phyloP scores from a whole-genome alignment of 1,140 invertebrate genomes.

The Brachionus rubens region DNA sequence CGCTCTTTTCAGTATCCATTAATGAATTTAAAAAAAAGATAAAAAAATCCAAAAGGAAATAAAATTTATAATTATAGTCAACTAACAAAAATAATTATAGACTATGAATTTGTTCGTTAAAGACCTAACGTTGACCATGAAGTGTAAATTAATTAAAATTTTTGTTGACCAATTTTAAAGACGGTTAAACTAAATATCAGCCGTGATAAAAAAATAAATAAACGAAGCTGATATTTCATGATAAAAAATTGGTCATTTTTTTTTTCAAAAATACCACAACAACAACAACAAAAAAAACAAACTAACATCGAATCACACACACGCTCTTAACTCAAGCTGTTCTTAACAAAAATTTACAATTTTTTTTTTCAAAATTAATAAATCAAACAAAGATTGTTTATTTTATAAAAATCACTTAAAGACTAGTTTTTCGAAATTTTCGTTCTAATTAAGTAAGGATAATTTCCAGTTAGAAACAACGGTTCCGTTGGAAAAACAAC shows the following conservation, averaged over 20 bases:
- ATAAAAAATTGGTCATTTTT: neutral
- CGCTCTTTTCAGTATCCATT: too few species aligned
- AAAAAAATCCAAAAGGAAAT: too few species aligned
- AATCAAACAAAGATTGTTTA: constrained; percentile 8
- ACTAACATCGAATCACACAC: neutral
- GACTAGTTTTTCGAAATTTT: neutral
- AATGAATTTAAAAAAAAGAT: too few species aligned
- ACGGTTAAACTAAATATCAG: neutral
- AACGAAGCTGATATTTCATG: constrained; percentile 17
- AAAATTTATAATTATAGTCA: too few species aligned
- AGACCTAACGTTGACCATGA: too few species aligned
- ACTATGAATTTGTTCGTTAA: too few species aligned
- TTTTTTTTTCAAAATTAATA: neutral
- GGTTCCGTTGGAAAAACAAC: neutral
- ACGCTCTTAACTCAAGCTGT: constrained; percentile 39
- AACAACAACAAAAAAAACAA: neutral
- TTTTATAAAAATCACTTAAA: neutral
- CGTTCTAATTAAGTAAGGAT: constrained; percentile 1
- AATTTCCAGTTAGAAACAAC: constrained; percentile 19
- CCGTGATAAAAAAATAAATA: neutral
- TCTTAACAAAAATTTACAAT: neutral
- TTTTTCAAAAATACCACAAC: neutral
- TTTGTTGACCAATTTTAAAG: neutral
- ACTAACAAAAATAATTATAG: too few species aligned
- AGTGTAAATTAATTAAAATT: too few species aligned